A percentile compares a stretch with the other conserved stretches of the same genome.
phyloP scores from a whole-genome alignment of 2,113 vertebrate species.

The Hiodon tergisus region DNA sequence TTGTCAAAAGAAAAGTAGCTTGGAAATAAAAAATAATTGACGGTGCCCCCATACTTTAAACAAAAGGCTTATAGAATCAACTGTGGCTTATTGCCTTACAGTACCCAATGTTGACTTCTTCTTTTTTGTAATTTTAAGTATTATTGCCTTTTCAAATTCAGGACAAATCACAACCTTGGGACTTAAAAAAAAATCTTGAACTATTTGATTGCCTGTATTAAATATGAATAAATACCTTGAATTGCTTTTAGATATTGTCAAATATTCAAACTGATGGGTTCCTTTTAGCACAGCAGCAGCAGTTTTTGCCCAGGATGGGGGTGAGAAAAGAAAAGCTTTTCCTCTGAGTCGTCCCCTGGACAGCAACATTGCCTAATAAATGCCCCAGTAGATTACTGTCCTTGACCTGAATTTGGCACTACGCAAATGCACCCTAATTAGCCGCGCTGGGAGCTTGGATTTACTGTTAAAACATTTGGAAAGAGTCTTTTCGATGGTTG shows the following conservation, averaged over 20 bases:
- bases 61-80: not conserved
- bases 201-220: slow-evolving; percentile 36
- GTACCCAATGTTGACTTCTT: slow-evolving; percentile 27
- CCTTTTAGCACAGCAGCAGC: too few species aligned
- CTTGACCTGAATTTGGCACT: too few species aligned
- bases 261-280: slow-evolving; percentile 52
- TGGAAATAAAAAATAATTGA: not conserved
- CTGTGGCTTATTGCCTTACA: not conserved
- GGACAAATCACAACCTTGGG: slow-evolving; percentile 50
- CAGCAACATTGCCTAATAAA: too few species aligned
- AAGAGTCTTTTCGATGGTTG: too few species aligned
- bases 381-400: too few species aligned
- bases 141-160: slow-evolving; percentile 35
- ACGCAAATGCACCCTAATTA: too few species aligned
- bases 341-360: too few species aligned
- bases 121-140: slow-evolving; percentile 52
- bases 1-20: not conserved
- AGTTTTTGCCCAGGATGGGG: too few species aligned
- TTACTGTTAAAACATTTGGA: too few species aligned
- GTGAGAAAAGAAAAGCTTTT: too few species aligned
- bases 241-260: slow-evolving; percentile 66
- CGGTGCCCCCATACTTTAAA: not conserved
- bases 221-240: slow-evolving; percentile 57
- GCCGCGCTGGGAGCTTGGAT: too few species aligned
- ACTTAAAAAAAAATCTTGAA: slow-evolving; percentile 46